Conservation (phyloP, 2,113 vertebrate genomes). For the Neomonachus schauinslandi region DNA sequence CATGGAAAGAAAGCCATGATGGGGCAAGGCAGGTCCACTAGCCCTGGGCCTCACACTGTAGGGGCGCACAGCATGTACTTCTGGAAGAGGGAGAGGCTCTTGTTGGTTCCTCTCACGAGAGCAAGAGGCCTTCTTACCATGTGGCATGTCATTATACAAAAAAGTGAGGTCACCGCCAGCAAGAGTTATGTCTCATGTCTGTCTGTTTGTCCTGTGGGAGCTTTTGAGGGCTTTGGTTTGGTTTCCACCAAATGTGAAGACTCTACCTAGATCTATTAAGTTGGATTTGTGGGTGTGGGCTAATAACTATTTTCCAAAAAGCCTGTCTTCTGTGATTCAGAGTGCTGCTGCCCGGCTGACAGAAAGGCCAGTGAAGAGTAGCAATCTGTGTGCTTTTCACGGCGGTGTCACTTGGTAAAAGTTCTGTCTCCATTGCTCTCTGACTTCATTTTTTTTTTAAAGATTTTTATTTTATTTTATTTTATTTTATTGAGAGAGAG, state of each 20-base stretch:
- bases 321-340: neutral
- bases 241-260: neutral
- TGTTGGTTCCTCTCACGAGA: neutral
- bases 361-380: neutral
- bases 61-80: too few relatives aligned
- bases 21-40: neutral
- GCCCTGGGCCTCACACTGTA: neutral
- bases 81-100: neutral
- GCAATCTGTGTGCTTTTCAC: neutral
- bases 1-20: neutral
- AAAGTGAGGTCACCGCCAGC: neutral
- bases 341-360: neutral
- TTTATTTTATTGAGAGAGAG: too few relatives aligned
- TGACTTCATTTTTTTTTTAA: slow-evolving; percentile 14
- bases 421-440: neutral
- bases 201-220: neutral
- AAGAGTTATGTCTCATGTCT: neutral
- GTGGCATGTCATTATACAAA: neutral
- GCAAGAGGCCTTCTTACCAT: neutral
- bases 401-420: neutral
- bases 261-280: neutral
- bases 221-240: neutral
- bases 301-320: slow-evolving; percentile 6
- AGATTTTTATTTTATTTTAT: too few relatives aligned
- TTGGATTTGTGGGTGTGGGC: neutral